Percentiles rank a stretch among this genome's conserved stretches.
phyloP scores from a whole-genome alignment of 1,140 invertebrate species.

The Drosophila virilis region DNA sequence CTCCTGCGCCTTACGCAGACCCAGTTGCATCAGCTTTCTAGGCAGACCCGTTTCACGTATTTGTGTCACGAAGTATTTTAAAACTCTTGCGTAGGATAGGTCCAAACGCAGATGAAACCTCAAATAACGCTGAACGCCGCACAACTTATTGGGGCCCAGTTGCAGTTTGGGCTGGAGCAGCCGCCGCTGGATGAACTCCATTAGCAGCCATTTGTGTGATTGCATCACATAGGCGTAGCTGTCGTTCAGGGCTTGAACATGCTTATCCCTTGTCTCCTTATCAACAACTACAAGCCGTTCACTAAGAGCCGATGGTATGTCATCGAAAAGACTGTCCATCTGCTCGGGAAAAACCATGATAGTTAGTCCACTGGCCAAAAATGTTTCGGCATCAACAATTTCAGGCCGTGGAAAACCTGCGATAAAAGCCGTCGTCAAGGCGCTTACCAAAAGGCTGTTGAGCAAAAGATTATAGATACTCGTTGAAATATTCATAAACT shows the following conservation, averaged over 20 bases:
- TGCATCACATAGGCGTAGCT: slow-evolving; percentile 20
- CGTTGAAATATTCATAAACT: not conserved
- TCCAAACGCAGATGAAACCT: not conserved
- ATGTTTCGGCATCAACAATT: slow-evolving; percentile 10
- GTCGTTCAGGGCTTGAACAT: slow-evolving; percentile 11
- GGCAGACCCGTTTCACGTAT: not conserved
- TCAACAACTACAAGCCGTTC: not conserved
- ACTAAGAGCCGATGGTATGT: not conserved
- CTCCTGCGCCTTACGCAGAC: not conserved
- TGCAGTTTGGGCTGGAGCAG: slow-evolving; percentile 3
- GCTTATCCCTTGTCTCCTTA: not conserved
- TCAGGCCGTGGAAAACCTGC: slow-evolving; percentile 1
- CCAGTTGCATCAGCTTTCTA: not conserved
- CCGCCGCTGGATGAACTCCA: slow-evolving; percentile 4
- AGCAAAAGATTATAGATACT: not conserved
- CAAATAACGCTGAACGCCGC: not conserved
- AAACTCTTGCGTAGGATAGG: not conserved
- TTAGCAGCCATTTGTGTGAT: not conserved
- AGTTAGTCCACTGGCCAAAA: slow-evolving; percentile 5
- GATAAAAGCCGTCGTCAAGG: slow-evolving; percentile 1
- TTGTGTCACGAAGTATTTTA: not conserved
- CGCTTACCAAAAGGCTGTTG: not conserved
- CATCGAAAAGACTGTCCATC: not conserved
- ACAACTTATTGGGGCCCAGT: not conserved
- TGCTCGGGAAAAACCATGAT: slow-evolving; percentile 3